Base-by-base conservation (phyloP, 2,888 invertebrate species). In the Amaurobius ferox region DNA sequence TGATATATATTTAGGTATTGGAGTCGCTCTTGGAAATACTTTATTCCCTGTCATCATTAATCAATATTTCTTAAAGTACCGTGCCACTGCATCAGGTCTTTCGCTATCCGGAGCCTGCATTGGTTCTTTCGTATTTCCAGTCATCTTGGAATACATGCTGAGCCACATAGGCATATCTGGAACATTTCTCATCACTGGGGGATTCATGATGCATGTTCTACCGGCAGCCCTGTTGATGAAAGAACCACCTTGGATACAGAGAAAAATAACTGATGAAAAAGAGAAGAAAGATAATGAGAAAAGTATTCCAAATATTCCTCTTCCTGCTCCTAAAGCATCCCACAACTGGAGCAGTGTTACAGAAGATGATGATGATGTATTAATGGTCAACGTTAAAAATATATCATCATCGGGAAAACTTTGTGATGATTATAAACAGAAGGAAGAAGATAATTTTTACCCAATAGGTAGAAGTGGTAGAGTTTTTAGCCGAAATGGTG, bases 41-140 rank as follows among this genome's bases (percentile, higher is more conserved):
- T 29, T 80, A n/a, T 67, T 55, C 19, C 55, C 44, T 28, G 66
- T 80, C 1, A 13, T 32, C 6, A 32, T 80, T 0, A 80, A 72
- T 19, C 80, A 80, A 23, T 67, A 73, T 16, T 80, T 80, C 13
- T 28, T 55, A 13, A 80, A 80, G 40, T 48, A 80, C 32, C 55
- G 67, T 16, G 80, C 73, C 0, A 73, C 80, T n/a, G 80, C 73
- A 0, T 44, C 48, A 6, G 80, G 80, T 1, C 7, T 80, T 0
- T 64, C 80, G 11, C 30, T 73, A 28, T 80, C 80, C 6, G 80
- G 80, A 48, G 73, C 80, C 0, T 80, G 80, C 26, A 13, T 80
- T 7, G 80, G 80, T 35, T 73, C 80, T n/a, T 73, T 80, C 19
- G 32, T 80, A 13, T 28, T 80, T 1, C 80, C 80, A n/a, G 19